A percentile compares a stretch with the other conserved stretches of the same genome.
Conservation (phyloP, 2,113 vertebrate species). For the Todiramphus saurophagus region DNA sequence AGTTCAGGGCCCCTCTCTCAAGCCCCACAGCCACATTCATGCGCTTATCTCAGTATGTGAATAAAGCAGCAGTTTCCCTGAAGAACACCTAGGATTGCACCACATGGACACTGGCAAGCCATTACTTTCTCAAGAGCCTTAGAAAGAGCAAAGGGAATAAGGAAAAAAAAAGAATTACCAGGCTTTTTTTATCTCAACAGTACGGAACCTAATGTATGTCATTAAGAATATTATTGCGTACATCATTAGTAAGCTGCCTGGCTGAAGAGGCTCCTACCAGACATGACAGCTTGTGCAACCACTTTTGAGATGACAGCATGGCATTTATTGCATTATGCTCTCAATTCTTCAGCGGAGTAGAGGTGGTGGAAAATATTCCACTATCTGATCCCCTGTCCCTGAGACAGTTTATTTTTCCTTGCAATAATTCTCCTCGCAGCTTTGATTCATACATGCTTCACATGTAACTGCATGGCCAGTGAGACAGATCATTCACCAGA, state of each 20-base stretch:
- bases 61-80: background rate
- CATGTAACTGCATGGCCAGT: background rate
- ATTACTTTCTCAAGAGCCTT: background rate
- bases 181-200: background rate
- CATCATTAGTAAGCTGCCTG: background rate
- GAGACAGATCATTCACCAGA: background rate
- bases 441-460: background rate
- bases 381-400: background rate
- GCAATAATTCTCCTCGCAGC: background rate
- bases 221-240: background rate
- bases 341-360: slow-evolving; percentile 9
- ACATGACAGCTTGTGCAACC: background rate
- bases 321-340: background rate
- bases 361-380: background rate
- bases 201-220: background rate
- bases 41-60: background rate
- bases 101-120: background rate
- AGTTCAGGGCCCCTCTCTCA: background rate
- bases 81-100: background rate
- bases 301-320: background rate
- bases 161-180: background rate
- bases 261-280: slow-evolving; percentile 16
- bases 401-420: background rate
- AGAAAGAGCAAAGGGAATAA: background rate
- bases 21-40: background rate